A percentile compares a stretch with the other conserved stretches of the same genome.
Conservation (phyloP, 2,113 vertebrate species). For the Pardalotus punctatus region DNA sequence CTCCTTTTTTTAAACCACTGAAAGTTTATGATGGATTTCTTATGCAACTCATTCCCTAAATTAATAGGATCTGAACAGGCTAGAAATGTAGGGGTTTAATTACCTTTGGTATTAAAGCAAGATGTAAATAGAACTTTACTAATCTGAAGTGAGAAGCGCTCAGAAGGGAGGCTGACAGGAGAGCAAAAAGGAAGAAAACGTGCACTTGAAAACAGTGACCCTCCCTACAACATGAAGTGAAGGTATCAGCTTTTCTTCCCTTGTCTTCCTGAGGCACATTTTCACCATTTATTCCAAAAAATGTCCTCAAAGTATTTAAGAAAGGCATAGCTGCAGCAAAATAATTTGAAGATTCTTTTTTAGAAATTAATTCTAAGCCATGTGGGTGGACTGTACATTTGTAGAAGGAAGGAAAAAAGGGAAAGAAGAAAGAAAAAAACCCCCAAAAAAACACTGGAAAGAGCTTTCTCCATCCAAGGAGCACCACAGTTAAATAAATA, state of each 20-base stretch:
- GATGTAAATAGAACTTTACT: background rate
- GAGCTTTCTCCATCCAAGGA: background rate
- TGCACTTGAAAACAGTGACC: background rate
- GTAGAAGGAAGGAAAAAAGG: background rate
- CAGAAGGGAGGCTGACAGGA: background rate
- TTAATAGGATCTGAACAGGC: constrained; percentile 46
- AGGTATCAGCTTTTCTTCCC: background rate
- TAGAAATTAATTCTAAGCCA: background rate
- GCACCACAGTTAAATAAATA: background rate
- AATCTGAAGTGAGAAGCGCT: background rate
- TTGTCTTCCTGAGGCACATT: background rate
- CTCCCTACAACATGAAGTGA: background rate
- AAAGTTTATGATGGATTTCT: constrained; percentile 65
- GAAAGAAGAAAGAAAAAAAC: background rate
- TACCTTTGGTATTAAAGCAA: constrained; percentile 37
- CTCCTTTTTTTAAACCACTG: background rate
- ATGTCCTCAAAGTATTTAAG: background rate
- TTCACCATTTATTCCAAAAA: background rate
- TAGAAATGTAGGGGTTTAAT: constrained; percentile 27
- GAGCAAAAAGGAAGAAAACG: background rate
- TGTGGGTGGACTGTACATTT: background rate
- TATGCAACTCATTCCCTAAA: constrained; percentile 50
- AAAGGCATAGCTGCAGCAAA: background rate
- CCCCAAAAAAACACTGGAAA: background rate
- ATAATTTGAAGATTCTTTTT: background rate